phyloP scores from a whole-genome alignment of 35 echinoderm and acorn worm genomes.

The Nesometra sesokonis region DNA sequence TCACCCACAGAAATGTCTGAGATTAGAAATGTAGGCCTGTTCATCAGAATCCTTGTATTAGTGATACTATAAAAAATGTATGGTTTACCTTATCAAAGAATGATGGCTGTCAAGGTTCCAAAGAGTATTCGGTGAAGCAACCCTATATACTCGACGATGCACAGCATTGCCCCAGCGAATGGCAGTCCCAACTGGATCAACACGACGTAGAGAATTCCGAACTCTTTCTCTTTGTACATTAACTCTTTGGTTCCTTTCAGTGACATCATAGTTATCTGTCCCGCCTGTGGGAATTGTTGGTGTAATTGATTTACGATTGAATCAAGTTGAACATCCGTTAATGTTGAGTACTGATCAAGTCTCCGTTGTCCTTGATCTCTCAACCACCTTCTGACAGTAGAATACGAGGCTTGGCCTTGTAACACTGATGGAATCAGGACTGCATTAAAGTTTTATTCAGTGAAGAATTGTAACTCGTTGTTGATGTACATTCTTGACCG shows the following conservation, averaged over 20 bases:
- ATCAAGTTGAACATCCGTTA: slow-evolving; percentile 10
- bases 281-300: slow-evolving; percentile 19
- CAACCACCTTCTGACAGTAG: too few relatives aligned
- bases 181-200: slow-evolving; percentile 31
- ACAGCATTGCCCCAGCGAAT: slow-evolving; percentile 28
- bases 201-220: not conserved
- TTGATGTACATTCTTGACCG: too few relatives aligned
- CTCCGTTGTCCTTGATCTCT: too few relatives aligned
- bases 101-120: slow-evolving; percentile 47
- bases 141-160: slow-evolving; percentile 21
- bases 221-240: slow-evolving; percentile 15
- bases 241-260: not conserved
- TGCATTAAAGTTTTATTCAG: too few relatives aligned
- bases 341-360: not conserved
- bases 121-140: slow-evolving; percentile 13
- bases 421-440: too few relatives aligned
- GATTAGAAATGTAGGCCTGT: too few relatives aligned
- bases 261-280: slow-evolving; percentile 24
- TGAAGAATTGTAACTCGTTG: too few relatives aligned
- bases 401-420: too few relatives aligned
- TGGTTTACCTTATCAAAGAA: slow-evolving; percentile 33
- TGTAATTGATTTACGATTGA: not conserved
- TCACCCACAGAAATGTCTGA: too few relatives aligned
- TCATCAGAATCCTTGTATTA: too few relatives aligned
- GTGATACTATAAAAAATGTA: too few relatives aligned